Conservation (phyloP, 2,888 invertebrate genomes). For the Pimpla rufipes region DNA sequence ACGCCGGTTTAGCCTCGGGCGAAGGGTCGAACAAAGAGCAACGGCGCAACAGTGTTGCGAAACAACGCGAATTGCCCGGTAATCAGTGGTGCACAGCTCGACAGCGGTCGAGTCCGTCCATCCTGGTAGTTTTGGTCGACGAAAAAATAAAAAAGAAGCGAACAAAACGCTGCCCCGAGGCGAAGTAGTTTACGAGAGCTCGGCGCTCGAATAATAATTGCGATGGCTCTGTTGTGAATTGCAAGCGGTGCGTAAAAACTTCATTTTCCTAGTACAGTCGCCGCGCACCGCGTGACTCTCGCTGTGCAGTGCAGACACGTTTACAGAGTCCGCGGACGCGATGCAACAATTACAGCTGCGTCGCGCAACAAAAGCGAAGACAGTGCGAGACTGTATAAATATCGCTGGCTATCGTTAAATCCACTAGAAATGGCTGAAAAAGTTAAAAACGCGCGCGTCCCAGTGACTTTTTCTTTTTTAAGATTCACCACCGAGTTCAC, state of each 20-base stretch:
- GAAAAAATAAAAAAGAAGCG: background rate
- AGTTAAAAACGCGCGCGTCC: background rate
- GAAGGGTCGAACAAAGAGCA: background rate
- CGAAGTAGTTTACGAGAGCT: background rate
- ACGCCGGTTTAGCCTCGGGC: no score
- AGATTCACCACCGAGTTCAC: no score
- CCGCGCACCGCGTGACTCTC: background rate
- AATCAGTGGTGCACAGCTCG: background rate
- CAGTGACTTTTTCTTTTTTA: background rate
- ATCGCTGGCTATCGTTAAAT: background rate
- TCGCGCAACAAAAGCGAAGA: background rate
- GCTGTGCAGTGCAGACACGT: background rate
- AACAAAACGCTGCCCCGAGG: background rate
- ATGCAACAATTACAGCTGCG: background rate
- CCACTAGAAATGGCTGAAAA: background rate
- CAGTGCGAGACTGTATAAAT: background rate
- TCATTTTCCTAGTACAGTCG: background rate
- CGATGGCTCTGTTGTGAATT: background rate
- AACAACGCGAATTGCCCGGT: background rate
- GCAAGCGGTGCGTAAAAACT: background rate
- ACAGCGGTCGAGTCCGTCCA: background rate
- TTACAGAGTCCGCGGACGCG: background rate
- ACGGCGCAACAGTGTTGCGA: background rate
- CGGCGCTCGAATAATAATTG: conserved; percentile 3
- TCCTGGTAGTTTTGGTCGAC: background rate